Evolutionary conservation across 2,888 invertebrate species (phyloP).

Genomic region (Lochmaea crataegi): DNA sequence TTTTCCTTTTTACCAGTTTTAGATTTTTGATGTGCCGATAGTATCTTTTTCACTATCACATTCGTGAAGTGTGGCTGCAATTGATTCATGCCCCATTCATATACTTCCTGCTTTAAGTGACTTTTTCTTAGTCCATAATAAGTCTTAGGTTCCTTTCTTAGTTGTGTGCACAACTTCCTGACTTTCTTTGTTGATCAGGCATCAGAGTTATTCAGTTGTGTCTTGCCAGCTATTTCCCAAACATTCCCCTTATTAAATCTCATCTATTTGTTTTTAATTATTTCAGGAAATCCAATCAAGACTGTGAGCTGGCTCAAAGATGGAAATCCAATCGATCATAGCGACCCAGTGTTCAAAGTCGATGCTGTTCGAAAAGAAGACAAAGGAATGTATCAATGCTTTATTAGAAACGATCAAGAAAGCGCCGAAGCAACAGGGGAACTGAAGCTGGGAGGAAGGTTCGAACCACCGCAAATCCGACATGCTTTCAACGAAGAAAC

Average conservation of each 20-base stretch:
- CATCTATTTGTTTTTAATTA: neutral
- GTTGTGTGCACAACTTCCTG: too few relatives aligned
- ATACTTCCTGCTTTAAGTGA: too few relatives aligned
- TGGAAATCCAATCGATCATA: conserved; percentile 85
- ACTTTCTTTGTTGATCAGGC: too few relatives aligned
- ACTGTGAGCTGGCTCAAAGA: conserved; percentile 94
- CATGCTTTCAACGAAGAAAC: conserved; percentile 91
- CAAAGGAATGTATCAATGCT: conserved; percentile 98
- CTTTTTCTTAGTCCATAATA: too few relatives aligned
- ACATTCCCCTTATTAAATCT: neutral
- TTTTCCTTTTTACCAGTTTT: too few relatives aligned
- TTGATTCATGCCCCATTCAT: too few relatives aligned
- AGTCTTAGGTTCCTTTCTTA: too few relatives aligned
- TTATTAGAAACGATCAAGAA: conserved; percentile 92
- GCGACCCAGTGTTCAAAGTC: conserved; percentile 85
- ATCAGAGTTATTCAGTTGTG: too few relatives aligned
- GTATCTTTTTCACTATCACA: too few relatives aligned
- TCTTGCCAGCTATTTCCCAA: too few relatives aligned
- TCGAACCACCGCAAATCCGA: conserved; percentile 89
- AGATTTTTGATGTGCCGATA: too few relatives aligned
- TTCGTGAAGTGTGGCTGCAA: too few relatives aligned
- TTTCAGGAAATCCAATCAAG: conserved; percentile 81
- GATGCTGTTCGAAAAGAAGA: conserved; percentile 93
- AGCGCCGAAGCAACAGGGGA: conserved; percentile 94
- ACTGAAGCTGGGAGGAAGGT: conserved; percentile 91